Conservation (phyloP, 1,140 invertebrate species). For the Diorhabda sublineata region DNA sequence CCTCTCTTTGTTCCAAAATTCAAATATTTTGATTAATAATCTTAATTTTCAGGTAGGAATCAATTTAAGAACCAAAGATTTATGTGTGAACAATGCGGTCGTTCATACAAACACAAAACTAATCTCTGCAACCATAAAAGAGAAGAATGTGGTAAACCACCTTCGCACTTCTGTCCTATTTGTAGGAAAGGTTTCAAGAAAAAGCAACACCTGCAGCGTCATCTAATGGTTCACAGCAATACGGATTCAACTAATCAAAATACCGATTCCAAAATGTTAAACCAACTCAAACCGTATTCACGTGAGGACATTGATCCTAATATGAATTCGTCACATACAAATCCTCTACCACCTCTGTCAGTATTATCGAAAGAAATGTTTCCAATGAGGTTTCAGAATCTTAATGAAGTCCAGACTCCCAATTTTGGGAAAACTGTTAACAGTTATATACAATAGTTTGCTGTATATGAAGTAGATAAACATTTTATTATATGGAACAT, state of each 20-base stretch:
- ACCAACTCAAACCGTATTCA: slow-evolving; percentile 22
- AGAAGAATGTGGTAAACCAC: slow-evolving; percentile 39
- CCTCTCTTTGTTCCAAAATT: too few species aligned
- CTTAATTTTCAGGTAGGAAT: slow-evolving; percentile 15
- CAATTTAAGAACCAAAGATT: slow-evolving; percentile 19
- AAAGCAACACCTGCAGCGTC: slow-evolving; percentile 49
- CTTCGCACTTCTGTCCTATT: slow-evolving; percentile 47
- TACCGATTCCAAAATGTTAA: slow-evolving; percentile 20
- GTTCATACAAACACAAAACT: slow-evolving; percentile 38
- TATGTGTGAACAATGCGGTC: slow-evolving; percentile 39
- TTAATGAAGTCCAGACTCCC: too few species aligned
- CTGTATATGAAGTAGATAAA: too few species aligned
- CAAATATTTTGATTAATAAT: too few species aligned
- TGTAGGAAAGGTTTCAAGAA: slow-evolving; percentile 72
- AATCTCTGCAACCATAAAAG: slow-evolving; percentile 39
- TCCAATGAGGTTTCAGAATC: too few species aligned
- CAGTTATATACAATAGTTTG: too few species aligned
- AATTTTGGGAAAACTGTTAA: too few species aligned
- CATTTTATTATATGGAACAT: too few species aligned
- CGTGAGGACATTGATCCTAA: background rate
- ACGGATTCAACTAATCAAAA: background rate
- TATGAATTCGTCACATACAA: background rate
- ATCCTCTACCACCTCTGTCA: slow-evolving; percentile 5
- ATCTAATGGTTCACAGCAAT: slow-evolving; percentile 39
- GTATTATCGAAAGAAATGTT: slow-evolving; percentile 7